phyloP scores from a whole-genome alignment of 2,888 invertebrate genomes.

The Oxycera nigricornis region DNA sequence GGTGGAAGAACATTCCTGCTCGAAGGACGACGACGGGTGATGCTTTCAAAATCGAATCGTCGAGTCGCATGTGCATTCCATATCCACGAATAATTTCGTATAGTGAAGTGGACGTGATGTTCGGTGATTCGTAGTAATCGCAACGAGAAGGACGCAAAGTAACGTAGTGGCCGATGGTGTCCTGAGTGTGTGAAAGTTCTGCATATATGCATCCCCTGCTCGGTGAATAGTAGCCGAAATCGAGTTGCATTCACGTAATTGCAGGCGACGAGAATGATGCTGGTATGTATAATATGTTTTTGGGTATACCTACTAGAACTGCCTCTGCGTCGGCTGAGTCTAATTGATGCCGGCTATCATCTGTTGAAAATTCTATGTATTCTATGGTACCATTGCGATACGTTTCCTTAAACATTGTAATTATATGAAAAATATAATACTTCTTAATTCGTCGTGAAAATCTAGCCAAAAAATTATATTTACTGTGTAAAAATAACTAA shows the following conservation, averaged over 20 bases:
- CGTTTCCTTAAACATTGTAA: too few species aligned
- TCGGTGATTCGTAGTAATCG: conserved; percentile 27
- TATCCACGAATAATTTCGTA: conserved; percentile 34
- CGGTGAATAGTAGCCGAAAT: neutral
- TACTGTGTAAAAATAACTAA: too few species aligned
- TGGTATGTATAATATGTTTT: neutral
- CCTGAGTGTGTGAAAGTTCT: conserved; percentile 14
- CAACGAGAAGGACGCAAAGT: neutral
- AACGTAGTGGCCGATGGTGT: conserved; percentile 20
- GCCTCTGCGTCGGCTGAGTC: too few species aligned
- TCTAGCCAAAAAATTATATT: too few species aligned
- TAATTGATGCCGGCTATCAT: too few species aligned
- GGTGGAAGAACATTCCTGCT: conserved; percentile 8
- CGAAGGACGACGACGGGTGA: conserved; percentile 12
- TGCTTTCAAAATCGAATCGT: conserved; percentile 26
- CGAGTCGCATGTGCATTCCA: conserved; percentile 21
- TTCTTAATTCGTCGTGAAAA: too few species aligned
- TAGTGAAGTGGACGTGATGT: conserved; percentile 38
- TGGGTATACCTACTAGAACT: too few species aligned
- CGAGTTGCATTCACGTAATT: neutral
- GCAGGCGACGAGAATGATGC: neutral
- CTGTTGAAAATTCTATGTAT: too few species aligned
- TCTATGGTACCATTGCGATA: too few species aligned
- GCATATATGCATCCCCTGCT: neutral
- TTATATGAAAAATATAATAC: too few species aligned